These are phyloP conservation scores for Osmoderma eremita DNA, from an alignment of 2,888 invertebrate species.

Conservation along the genomic window DNA sequence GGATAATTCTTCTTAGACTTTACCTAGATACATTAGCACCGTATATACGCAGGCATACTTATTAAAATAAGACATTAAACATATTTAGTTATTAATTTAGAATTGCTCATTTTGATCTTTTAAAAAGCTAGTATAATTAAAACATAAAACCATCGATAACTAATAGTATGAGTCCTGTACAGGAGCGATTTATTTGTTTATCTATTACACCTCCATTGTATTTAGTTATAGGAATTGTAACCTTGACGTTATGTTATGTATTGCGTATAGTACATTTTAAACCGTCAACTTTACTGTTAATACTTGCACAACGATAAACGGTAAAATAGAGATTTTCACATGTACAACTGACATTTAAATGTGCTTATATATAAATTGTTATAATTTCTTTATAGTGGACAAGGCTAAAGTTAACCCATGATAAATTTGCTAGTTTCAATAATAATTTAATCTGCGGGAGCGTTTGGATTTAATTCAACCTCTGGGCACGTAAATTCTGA, in stretches of 20 bases:
- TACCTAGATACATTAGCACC: background rate
- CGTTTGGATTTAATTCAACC: constrained; percentile 6
- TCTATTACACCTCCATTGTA: background rate
- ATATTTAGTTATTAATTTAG: background rate
- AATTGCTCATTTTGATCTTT: background rate
- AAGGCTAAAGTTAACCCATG: constrained; percentile 13
- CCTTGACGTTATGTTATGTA: constrained; percentile 22
- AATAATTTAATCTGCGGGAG: background rate
- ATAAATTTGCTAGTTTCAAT: background rate
- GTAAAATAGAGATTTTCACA: constrained; percentile 26
- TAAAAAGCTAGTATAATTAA: background rate
- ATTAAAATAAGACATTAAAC: background rate
- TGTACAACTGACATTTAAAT: constrained; percentile 22
- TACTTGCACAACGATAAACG: constrained; percentile 12
- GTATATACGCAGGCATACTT: background rate
- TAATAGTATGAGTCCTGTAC: background rate
- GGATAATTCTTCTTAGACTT: constrained; percentile 1
- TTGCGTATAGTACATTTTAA: background rate
- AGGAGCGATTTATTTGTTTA: constrained; percentile 4
- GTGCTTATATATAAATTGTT: constrained; percentile 5
- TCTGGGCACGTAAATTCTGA: background rate
- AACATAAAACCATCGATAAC: background rate
- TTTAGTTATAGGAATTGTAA: constrained; percentile 6
- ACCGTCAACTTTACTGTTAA: constrained; percentile 18
- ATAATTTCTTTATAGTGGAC: constrained; percentile 24